Base-by-base conservation (phyloP, 2,888 invertebrate genomes). In the Mechanitis messenoides region DNA sequence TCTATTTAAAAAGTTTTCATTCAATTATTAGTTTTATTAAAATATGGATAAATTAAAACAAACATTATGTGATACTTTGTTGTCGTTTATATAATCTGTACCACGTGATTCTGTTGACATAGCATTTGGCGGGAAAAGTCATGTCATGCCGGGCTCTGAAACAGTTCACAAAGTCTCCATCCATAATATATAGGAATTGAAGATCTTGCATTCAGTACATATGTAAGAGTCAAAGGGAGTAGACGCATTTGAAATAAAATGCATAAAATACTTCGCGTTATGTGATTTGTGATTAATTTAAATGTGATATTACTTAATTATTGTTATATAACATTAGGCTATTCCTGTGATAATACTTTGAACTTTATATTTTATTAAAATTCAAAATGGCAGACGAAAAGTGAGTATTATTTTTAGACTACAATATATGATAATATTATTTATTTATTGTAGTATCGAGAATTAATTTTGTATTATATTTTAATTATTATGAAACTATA, bases 361-460 rank as follows among this genome's bases (percentile, higher is more conserved):
- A 66, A 74, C 62, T 71, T 71, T 64, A 64, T 62, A 60, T 61
- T 54, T 53, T 33, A 47, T 58, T 55, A 31, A 55, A 57, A 56
- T 53, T 53, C 35, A 74, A 60, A 70, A 87, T 87, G 87, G 80
- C 79, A 46, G 81, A 82, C 54, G 82, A 83, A 70, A 84, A 83
- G 87, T 87, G 66, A 86, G 87, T 86, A 72, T 47, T 50, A 50
- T 50, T 0, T 47, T 47, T 47, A 47, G 47, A 1, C 6, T 47
- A 20, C 3, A 46, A 12, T 20, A 46, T 12, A 20, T 12, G 5
- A 46, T 46, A 12, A 46, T 12, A 46, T 50, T 28, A 3, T 50
- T 20, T 28, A 28, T 28, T 28, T 50, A 50, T 50, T 5, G 1
- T 50, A 47, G 6, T 20, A 28, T n/a, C 12, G 6, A 20, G 6